phyloP scores from a whole-genome alignment of 2,113 vertebrate genomes.

The Gila orcuttii region DNA sequence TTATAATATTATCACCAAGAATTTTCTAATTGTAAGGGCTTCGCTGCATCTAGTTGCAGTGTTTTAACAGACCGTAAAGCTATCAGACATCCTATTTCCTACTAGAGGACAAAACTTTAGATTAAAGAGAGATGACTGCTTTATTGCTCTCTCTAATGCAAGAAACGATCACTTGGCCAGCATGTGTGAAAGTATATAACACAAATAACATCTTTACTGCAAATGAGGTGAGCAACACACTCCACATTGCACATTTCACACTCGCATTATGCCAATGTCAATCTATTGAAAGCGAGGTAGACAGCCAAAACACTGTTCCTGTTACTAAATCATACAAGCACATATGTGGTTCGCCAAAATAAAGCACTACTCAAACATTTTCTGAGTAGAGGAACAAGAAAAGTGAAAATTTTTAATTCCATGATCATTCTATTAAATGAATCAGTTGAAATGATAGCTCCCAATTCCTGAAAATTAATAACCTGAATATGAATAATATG shows the following conservation, averaged over 20 bases:
- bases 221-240: slow-evolving; percentile 8
- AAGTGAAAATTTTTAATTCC: not conserved
- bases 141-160: slow-evolving; percentile 5
- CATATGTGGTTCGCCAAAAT: not conserved
- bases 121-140: slow-evolving; percentile 5
- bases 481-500: not conserved
- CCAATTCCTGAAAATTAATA: not conserved
- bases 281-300: not conserved
- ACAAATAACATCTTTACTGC: slow-evolving; percentile 23
- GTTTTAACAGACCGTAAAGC: not conserved
- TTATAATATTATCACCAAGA: not conserved
- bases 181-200: slow-evolving; percentile 7
- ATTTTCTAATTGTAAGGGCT: not conserved
- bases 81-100: not conserved
- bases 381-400: not conserved
- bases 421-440: slow-evolving; percentile 5
- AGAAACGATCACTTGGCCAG: not conserved
- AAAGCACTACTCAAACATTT: slow-evolving; percentile 3
- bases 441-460: not conserved
- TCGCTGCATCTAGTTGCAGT: not conserved
- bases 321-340: not conserved
- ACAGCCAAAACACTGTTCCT: not conserved
- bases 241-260: not conserved
- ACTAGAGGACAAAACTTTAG: slow-evolving; percentile 7
- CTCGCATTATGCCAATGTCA: not conserved